Conservation (phyloP, 2,888 invertebrate species). For the Trilocha varians region DNA sequence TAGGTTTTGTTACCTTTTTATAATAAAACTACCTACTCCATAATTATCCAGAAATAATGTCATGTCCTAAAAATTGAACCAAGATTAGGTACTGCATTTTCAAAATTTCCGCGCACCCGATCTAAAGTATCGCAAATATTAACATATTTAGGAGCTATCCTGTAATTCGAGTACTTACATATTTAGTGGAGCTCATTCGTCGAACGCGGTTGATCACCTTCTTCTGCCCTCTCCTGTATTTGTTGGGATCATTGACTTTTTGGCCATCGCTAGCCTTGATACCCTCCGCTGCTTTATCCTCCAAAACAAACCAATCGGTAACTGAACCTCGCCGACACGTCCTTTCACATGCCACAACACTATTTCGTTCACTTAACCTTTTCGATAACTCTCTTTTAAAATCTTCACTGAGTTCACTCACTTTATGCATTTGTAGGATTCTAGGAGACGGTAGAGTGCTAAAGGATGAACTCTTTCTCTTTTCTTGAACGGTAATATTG, state of each 20-base stretch:
- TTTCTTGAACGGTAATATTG: slow-evolving; percentile 29
- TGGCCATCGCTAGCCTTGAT: slow-evolving; percentile 6
- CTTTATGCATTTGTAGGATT: slow-evolving; percentile 50
- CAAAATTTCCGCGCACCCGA: too few relatives aligned
- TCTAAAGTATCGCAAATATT: too few relatives aligned
- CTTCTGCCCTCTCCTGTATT: slow-evolving; percentile 50
- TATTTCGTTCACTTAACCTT: slow-evolving; percentile 36
- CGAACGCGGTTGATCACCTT: slow-evolving; percentile 51
- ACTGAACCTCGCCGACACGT: slow-evolving; percentile 51
- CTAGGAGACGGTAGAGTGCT: slow-evolving; percentile 51
- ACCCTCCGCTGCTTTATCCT: slow-evolving; percentile 31
- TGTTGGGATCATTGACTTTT: slow-evolving; percentile 23
- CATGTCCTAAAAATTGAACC: too few relatives aligned
- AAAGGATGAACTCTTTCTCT: slow-evolving; percentile 54
- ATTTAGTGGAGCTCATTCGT: slow-evolving; percentile 66
- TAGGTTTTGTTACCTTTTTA: too few relatives aligned
- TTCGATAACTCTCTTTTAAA: slow-evolving; percentile 50
- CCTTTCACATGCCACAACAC: slow-evolving; percentile 18
- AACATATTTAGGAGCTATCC: too few relatives aligned
- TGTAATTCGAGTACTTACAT: slow-evolving; percentile 41
- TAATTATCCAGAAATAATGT: too few relatives aligned
- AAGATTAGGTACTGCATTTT: too few relatives aligned
- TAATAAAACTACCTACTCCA: too few relatives aligned
- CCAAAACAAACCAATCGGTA: slow-evolving; percentile 64
- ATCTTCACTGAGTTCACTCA: slow-evolving; percentile 50